Conservation (phyloP, 2,888 invertebrate species). For the Cerceris rybyensis region DNA sequence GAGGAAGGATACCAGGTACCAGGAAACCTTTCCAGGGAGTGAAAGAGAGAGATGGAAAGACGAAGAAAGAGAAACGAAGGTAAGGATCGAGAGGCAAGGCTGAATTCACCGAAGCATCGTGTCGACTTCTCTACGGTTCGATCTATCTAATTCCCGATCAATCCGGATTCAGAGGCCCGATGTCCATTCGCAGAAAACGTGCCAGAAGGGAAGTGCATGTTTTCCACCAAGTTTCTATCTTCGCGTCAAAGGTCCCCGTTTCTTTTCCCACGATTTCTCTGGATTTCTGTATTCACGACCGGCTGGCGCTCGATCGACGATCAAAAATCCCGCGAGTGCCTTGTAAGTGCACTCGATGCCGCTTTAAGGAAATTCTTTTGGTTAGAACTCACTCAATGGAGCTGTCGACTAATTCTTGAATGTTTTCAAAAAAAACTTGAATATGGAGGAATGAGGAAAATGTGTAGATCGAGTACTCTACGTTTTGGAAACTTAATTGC, state of each 20-base stretch:
- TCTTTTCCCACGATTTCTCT: conserved; percentile 15
- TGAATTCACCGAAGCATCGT: conserved; percentile 59
- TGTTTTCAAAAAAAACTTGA: no score
- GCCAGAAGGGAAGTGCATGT: conserved; percentile 23
- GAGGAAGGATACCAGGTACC: conserved; percentile 31
- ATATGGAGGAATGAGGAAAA: no score
- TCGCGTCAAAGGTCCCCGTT: conserved; percentile 2
- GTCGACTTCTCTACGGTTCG: conserved; percentile 54
- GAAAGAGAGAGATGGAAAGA: background rate
- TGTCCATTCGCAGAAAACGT: conserved; percentile 44
- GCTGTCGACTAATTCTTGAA: no score
- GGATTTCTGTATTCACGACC: conserved; percentile 14
- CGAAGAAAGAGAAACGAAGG: conserved; percentile 18
- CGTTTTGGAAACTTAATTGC: no score
- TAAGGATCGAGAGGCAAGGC: conserved; percentile 6
- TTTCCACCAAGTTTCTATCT: conserved; percentile 12
- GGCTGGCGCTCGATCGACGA: background rate
- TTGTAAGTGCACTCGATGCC: background rate
- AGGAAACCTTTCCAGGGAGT: conserved; percentile 40
- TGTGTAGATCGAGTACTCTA: no score
- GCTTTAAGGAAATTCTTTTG: background rate
- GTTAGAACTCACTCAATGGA: no score
- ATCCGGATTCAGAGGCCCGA: conserved; percentile 39
- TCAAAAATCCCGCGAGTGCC: background rate
- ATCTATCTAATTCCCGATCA: conserved; percentile 67